Evolutionary conservation across 2,888 invertebrate genomes (phyloP).

Genomic region (Drosophila gaucha): DNA sequence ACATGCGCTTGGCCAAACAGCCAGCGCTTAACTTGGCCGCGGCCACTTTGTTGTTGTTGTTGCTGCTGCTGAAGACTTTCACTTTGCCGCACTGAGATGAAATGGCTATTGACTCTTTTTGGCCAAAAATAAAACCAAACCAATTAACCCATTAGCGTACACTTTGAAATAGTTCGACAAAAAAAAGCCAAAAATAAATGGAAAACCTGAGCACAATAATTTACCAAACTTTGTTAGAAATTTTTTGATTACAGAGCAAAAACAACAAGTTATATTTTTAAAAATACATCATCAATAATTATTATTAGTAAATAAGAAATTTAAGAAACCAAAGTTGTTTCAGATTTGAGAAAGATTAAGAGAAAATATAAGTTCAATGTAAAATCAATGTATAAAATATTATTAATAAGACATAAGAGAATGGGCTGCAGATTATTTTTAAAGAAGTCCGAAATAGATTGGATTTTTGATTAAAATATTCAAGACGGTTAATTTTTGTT

Average conservation of each 20-base stretch:
- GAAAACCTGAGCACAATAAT: conserved; percentile 38
- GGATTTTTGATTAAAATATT: no score
- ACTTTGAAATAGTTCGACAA: conserved; percentile 37
- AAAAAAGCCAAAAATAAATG: not conserved
- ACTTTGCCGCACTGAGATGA: conserved; percentile 68
- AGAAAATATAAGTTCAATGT: no score
- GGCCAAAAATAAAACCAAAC: conserved; percentile 67
- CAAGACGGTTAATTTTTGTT: no score
- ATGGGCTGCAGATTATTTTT: no score
- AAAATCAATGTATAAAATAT: no score
- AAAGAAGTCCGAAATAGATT: no score
- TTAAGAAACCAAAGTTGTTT: not conserved
- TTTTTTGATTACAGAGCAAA: not conserved
- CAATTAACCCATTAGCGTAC: conserved; percentile 74
- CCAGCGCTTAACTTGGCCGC: conserved; percentile 33
- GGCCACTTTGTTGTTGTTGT: conserved; percentile 38
- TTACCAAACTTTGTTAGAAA: conserved; percentile 32
- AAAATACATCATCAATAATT: not conserved
- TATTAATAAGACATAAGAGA: no score
- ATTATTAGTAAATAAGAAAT: not conserved
- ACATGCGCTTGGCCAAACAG: conserved; percentile 55
- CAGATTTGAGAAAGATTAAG: no score
- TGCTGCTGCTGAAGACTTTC: conserved; percentile 58
- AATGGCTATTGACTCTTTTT: conserved; percentile 72
- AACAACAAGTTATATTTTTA: not conserved